phyloP scores from a whole-genome alignment of 2,797 vertebrate species.

The Toxotes lorentzi region DNA sequence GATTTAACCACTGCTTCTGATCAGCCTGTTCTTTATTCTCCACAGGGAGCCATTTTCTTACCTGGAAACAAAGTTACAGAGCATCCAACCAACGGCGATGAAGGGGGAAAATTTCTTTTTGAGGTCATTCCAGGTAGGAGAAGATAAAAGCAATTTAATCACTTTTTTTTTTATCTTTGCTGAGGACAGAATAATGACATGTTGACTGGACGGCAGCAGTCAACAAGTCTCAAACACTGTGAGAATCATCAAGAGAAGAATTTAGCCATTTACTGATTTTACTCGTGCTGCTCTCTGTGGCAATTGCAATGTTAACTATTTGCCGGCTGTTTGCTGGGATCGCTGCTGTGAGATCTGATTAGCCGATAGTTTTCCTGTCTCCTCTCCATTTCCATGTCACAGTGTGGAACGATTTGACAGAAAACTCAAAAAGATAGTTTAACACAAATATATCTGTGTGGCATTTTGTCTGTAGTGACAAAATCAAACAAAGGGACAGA shows the following conservation, averaged over 20 bases:
- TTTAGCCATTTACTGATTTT: background rate
- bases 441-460: background rate
- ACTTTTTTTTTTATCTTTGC: slow-evolving; percentile 1
- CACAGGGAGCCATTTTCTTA: slow-evolving; percentile 93
- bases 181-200: background rate
- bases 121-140: slow-evolving; percentile 96
- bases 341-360: background rate
- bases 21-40: slow-evolving; percentile 50
- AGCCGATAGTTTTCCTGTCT: too few relatives aligned
- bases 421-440: background rate
- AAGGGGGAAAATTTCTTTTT: slow-evolving; percentile 95
- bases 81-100: slow-evolving; percentile 93
- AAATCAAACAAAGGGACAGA: background rate
- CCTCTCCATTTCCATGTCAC: background rate
- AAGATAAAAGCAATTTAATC: slow-evolving; percentile 35
- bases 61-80: slow-evolving; percentile 96
- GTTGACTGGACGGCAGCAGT: background rate
- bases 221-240: background rate
- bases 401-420: background rate
- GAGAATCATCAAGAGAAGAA: background rate
- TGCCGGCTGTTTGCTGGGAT: background rate
- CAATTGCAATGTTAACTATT: background rate
- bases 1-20: slow-evolving; percentile 10
- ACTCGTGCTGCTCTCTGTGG: background rate
- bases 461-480: background rate